Conservation (phyloP, 92 coral and sea anemone species). For the Chrysogorgia sp. region DNA sequence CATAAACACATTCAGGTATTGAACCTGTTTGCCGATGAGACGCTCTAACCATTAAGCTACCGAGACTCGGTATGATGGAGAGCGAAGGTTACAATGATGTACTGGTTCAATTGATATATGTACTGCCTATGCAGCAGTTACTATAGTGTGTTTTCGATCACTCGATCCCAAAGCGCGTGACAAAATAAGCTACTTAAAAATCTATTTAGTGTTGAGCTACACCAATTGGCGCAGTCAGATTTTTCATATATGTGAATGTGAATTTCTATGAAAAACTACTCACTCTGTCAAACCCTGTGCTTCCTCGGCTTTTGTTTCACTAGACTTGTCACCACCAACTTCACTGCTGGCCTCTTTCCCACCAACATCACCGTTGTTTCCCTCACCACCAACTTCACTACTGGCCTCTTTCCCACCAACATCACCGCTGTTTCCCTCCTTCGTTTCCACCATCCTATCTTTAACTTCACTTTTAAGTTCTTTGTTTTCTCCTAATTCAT, state of each 20-base stretch:
- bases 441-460: constrained; percentile 32
- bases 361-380: neutral
- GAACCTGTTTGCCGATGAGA: neutral
- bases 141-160: neutral
- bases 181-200: no score
- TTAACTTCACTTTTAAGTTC: constrained; percentile 12
- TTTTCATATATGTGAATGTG: no score
- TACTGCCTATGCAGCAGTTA: no score
- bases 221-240: no score
- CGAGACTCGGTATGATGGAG: no score
- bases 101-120: no score
- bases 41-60: neutral
- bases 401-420: neutral
- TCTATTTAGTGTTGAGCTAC: no score
- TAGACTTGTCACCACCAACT: neutral
- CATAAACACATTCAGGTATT: no score
- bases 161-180: neutral
- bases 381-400: constrained; percentile 1
- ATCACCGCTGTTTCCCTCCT: neutral
- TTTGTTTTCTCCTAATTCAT: neutral
- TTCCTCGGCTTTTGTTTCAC: constrained; percentile 17
- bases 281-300: constrained; percentile 34
- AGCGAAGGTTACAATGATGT: no score
- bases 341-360: neutral
- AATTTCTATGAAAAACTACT: neutral